Percentiles rank a stretch among this genome's conserved stretches.
These are phyloP conservation scores for Pyrocoelia pectoralis DNA, from an alignment of 2,888 invertebrate species.

Conservation along the genomic window DNA sequence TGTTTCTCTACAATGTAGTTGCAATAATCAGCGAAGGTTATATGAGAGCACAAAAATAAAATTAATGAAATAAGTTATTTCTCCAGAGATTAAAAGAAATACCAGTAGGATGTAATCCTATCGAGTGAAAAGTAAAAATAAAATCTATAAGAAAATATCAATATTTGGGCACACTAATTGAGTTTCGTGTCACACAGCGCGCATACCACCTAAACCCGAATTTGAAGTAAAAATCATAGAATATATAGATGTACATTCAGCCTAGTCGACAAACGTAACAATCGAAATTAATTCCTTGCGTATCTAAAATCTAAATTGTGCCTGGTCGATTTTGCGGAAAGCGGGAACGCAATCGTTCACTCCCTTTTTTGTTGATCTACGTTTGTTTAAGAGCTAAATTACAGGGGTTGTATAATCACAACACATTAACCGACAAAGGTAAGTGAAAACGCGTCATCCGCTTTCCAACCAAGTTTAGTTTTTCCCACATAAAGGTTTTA, in stretches of 20 bases:
- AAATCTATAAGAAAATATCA: conserved; percentile 5
- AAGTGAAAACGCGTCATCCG: not conserved
- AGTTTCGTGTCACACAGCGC: not conserved
- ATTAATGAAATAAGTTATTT: not conserved
- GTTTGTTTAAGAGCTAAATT: conserved; percentile 10
- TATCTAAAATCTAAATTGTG: conserved; percentile 12
- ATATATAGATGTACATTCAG: not conserved
- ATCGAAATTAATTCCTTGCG: conserved; percentile 9
- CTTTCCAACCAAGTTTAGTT: not conserved
- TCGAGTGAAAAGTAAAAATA: conserved; percentile 4
- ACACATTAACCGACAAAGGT: conserved; percentile 11
- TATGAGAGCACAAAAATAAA: not conserved
- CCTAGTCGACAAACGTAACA: not conserved
- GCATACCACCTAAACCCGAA: not conserved
- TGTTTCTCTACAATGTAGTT: not conserved
- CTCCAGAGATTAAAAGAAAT: not conserved
- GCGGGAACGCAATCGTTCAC: conserved; percentile 8
- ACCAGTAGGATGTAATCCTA: not conserved
- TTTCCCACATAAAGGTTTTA: not conserved
- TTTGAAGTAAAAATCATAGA: not conserved
- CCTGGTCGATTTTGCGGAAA: not conserved
- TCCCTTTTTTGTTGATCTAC: conserved; percentile 9
- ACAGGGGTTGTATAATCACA: conserved; percentile 10
- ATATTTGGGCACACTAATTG: conserved; percentile 6
- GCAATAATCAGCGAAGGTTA: not conserved